phyloP scores from a whole-genome alignment of 2,113 vertebrate genomes.

The Plectropomus leopardus region DNA sequence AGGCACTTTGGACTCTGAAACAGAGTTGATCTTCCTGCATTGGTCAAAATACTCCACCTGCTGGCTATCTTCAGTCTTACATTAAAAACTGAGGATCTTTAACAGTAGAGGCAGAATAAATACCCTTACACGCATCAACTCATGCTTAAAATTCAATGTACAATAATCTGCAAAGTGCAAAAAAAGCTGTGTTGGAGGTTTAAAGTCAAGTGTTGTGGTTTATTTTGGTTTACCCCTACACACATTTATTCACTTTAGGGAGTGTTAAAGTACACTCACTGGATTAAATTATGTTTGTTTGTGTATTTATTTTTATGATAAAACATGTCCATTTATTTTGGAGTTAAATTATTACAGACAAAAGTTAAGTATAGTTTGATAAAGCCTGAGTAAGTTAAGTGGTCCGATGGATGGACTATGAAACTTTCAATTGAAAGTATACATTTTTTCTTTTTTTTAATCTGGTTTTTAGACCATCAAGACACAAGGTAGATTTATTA shows the following conservation, averaged over 20 bases:
- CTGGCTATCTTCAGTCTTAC: not conserved
- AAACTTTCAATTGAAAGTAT: no score
- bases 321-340: not conserved
- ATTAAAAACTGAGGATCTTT: not conserved
- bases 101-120: not conserved
- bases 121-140: not conserved
- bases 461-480: no score
- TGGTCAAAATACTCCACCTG: constrained; percentile 42
- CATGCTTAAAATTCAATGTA: not conserved
- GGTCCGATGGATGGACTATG: no score
- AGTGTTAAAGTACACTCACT: not conserved
- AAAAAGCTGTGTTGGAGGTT: not conserved
- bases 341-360: not conserved
- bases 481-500: no score
- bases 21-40: not conserved
- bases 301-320: not conserved
- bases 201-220: constrained; percentile 7
- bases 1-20: not conserved
- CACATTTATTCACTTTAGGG: not conserved
- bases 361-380: not conserved
- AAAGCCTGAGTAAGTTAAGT: not conserved
- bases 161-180: not conserved
- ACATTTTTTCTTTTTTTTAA: no score
- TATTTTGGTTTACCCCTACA: not conserved
- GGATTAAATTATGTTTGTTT: not conserved